Evolutionary conservation across 2,888 invertebrate genomes (phyloP).

Genomic region (Tuta absoluta): DNA sequence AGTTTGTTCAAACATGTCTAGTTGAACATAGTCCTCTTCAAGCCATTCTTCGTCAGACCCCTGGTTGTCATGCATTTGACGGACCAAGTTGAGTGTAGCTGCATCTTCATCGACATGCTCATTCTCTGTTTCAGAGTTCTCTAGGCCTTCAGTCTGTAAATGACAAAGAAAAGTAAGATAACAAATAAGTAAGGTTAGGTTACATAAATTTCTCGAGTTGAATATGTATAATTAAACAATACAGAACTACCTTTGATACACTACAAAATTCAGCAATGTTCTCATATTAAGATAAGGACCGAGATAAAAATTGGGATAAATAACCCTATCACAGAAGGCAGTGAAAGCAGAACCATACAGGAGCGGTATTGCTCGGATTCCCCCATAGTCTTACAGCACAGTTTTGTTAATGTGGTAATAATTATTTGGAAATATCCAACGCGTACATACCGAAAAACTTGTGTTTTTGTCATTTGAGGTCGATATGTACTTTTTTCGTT

Average conservation of each 20-base stretch:
- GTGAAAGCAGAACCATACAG: no score
- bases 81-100: slow-evolving; percentile 57
- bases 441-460: slow-evolving; percentile 62
- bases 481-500: slow-evolving; percentile 56
- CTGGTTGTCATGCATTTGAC: slow-evolving; percentile 56
- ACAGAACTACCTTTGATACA: neutral
- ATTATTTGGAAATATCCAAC: neutral
- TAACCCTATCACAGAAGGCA: no score
- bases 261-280: no score
- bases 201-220: neutral
- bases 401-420: no score
- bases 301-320: no score
- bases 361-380: no score
- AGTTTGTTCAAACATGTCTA: slow-evolving; percentile 59
- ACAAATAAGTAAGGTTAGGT: neutral
- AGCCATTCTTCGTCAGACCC: slow-evolving; percentile 72
- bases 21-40: slow-evolving; percentile 62
- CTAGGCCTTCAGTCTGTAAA: slow-evolving; percentile 61
- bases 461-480: slow-evolving; percentile 63
- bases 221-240: neutral
- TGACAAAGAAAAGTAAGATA: neutral
- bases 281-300: no score
- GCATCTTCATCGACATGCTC: slow-evolving; percentile 48
- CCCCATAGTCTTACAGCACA: no score
- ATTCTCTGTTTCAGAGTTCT: slow-evolving; percentile 52